Evolutionary conservation across 2,888 invertebrate genomes (phyloP), one percentile per base, ranked within the genome.

Genomic region (Salticus scenicus): DNA sequence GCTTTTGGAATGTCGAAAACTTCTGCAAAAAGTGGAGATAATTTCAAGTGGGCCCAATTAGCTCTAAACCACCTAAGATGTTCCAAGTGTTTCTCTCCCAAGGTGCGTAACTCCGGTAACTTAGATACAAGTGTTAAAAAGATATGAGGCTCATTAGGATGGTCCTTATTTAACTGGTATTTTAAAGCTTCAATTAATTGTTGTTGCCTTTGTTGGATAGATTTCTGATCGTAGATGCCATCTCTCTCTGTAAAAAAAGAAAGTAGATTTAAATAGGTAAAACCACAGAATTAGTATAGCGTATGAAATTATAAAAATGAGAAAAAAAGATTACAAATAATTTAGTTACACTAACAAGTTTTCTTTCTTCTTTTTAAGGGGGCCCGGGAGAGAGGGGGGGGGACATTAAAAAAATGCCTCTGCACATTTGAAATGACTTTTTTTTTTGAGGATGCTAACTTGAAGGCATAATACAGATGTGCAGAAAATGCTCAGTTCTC

Each of bases 11-110:
- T 97, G 94, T 98, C 98, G 92, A 97, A 98, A 89, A 98, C 97
- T 92, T 98, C 98, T 47, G 98, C 95, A 92, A 97, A 98, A 77
- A 98, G 94, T 1, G 98, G 97, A 71, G 98, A 98, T 89, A 98
- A 93, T 85, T 91, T 91, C 87, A 95, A 93, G 86, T 94, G 94
- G 24, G 90, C 89, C 97, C 97, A 98, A 90, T 94, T 94, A 30
- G 89, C 76, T 89, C 98, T 94, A 92, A 97, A 97, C 97, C 97
- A 98, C 91, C 95, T 94, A 90, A 98, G 93, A 90, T 96, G 94
- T 88, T 95, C 94, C 89, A 94, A 94, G 92, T 98, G 98, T 89
- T 95, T 95, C 64, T 93, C 93, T 42, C 98, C 97, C 75, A 98
- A 93, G 37, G 94, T 93, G 84, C 95, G 93, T 88, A 97, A 93